These are phyloP conservation scores for Tympanuchus pallidicinctus DNA, from an alignment of 2,113 vertebrate species.

Conservation along the genomic window DNA sequence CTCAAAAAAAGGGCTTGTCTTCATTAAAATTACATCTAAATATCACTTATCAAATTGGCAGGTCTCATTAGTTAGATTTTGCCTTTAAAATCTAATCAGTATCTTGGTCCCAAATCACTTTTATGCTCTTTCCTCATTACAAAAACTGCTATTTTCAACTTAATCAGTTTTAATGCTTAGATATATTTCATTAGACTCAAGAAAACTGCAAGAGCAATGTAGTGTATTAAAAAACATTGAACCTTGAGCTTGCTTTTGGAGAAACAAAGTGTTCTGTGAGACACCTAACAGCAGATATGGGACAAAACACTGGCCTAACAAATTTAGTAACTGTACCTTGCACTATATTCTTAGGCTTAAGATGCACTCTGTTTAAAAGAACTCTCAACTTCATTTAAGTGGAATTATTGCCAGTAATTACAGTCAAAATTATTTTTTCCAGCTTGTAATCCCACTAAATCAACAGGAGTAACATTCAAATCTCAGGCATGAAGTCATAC, in stretches of 20 bases:
- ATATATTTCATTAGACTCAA: constrained; percentile 42
- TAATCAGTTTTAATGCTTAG: constrained; percentile 29
- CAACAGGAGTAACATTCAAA: background rate
- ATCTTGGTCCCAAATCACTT: constrained; percentile 22
- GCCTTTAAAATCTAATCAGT: constrained; percentile 52
- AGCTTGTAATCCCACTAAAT: background rate
- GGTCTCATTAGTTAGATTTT: constrained; percentile 40
- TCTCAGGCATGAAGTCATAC: background rate
- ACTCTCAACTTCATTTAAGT: background rate
- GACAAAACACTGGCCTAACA: background rate
- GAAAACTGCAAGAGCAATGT: background rate
- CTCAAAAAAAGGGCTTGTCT: constrained; percentile 18
- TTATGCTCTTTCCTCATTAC: constrained; percentile 38
- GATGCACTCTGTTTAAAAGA: background rate
- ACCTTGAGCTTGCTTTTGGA: background rate
- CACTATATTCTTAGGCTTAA: background rate
- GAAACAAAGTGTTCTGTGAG: background rate
- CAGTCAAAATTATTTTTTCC: background rate
- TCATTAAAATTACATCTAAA: constrained; percentile 32
- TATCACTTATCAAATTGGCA: constrained; percentile 41
- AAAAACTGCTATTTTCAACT: constrained; percentile 44
- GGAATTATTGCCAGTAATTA: background rate
- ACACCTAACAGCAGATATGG: background rate
- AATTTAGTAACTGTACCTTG: background rate
- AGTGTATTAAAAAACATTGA: constrained; percentile 2